These are phyloP conservation scores for Furnarius figulus DNA, from an alignment of 2,113 vertebrate genomes.

Conservation along the genomic window DNA sequence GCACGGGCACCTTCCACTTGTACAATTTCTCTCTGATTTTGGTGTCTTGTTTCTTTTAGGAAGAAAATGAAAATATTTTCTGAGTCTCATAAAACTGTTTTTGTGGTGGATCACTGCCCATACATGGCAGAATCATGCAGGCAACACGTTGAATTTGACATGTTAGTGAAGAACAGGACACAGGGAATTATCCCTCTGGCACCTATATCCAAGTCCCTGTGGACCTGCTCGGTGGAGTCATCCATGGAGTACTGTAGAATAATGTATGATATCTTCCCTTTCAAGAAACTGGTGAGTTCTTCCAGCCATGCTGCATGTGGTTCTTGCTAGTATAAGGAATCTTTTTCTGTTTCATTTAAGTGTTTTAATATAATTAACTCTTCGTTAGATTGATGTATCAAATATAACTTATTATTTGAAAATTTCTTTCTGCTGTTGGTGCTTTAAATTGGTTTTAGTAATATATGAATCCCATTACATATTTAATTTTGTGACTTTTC, in stretches of 20 bases:
- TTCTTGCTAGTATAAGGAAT: background rate
- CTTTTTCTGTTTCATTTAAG: background rate
- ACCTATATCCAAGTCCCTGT: slow-evolving; percentile 95
- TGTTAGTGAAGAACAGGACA: slow-evolving; percentile 92
- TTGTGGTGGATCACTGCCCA: slow-evolving; percentile 97
- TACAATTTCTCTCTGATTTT: background rate
- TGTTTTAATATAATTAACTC: background rate
- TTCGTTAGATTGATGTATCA: background rate
- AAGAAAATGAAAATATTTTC: slow-evolving; percentile 93
- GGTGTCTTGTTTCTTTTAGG: background rate
- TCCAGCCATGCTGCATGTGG: fast-evolving
- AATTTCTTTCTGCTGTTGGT: background rate
- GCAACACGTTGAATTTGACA: slow-evolving; percentile 97
- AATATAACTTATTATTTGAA: background rate
- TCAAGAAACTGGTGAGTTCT: slow-evolving; percentile 89
- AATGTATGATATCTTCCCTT: slow-evolving; percentile 95
- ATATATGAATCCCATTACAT: background rate
- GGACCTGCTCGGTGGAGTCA: slow-evolving; percentile 97
- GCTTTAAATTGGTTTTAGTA: background rate
- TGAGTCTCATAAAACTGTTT: slow-evolving; percentile 96
- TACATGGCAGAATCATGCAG: slow-evolving; percentile 98
- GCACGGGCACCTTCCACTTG: background rate
- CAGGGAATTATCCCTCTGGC: slow-evolving; percentile 96
- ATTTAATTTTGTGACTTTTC: background rate
- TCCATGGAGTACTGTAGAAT: slow-evolving; percentile 99